Percentiles rank a stretch among this genome's conserved stretches.
Evolutionary conservation across 2,797 vertebrate genomes (phyloP).

Genomic region (Rhincodon typus): DNA sequence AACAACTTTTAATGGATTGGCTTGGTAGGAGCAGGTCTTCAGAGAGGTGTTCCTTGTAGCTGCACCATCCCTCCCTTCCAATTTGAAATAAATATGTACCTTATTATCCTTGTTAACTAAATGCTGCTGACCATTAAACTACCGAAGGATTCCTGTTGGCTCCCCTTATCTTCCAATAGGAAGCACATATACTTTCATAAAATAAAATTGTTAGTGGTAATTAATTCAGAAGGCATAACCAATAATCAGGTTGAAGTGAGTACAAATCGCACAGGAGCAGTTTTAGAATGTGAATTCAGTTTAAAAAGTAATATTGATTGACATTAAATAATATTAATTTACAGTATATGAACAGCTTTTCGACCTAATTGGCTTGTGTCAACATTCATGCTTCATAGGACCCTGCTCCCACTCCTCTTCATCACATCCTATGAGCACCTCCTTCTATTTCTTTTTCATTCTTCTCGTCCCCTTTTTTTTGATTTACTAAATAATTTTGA

Average conservation of each 20-base stretch:
- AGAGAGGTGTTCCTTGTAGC: neutral
- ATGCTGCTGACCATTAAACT: neutral
- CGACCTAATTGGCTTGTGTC: too few relatives aligned
- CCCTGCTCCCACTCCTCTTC: too few relatives aligned
- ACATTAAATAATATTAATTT: too few relatives aligned
- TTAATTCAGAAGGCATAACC: neutral
- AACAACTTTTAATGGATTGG: neutral
- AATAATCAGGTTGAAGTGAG: neutral
- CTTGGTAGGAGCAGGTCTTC: neutral
- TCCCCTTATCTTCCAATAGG: neutral
- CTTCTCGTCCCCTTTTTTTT: too few relatives aligned
- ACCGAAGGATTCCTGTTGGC: neutral
- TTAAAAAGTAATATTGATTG: too few relatives aligned
- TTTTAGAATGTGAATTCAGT: too few relatives aligned
- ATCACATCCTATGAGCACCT: too few relatives aligned
- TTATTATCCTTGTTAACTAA: neutral
- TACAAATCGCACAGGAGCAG: neutral
- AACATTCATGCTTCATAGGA: too few relatives aligned
- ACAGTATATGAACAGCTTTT: too few relatives aligned
- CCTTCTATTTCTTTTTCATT: too few relatives aligned
- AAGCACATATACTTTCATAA: neutral
- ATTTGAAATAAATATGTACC: neutral
- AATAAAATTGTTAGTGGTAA: neutral
- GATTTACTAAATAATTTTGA: too few relatives aligned
- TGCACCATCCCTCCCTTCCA: too few relatives aligned